Base-by-base conservation (phyloP, 2,797 vertebrate genomes). In the Chiroxiphia lanceolata region DNA sequence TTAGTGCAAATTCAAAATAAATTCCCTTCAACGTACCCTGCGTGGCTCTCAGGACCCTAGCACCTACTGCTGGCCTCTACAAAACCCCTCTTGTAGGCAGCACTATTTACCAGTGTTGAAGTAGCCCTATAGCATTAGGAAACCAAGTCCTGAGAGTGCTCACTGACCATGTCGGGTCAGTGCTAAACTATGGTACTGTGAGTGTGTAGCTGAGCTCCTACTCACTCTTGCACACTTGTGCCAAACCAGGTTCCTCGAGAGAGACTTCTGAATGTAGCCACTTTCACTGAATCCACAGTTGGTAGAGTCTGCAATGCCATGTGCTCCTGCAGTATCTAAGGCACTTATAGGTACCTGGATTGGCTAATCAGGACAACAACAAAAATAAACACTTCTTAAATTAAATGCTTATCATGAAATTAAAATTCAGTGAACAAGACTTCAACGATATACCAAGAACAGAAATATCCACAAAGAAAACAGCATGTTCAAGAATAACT, bases 101-200 rank as follows among this genome's bases (percentile, higher is more conserved):
- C 38, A 9, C 54, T 17, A 6, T 48, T 61, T 22, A 33, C 7
- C 33, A 25, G 5, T 1, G 3, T 11, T 34, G 54, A 69, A 79
- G 23, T 2, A 40, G 57, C 65, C 51, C 70, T 29, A 59, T 31
- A 64, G 25, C 45, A 48, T 12, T 3, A 23, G 29, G 29, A 72
- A 60, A 63, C 0, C 0, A 50, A 36, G 27, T 8, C 10, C 21
- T 54, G 10, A 42, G 34, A 69, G n/a, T 3, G 19, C 25, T 61
- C 21, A 2, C 19, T 20, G 36, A 51, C 20, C 48, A 76, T 18
- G 42, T 17, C 33, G 33, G 33, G 27, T 72, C 50, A 27, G 6
- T 3, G 29, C 51, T 50, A 23, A 47, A 45, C 16, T 0, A 0
- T 0, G n/a, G 29, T 31, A 29, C 26, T 1, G 0, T 1, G 7